Percentiles rank a stretch among this genome's conserved stretches.
These are phyloP conservation scores for Centruroides sculpturatus DNA, from an alignment of 1,140 invertebrate genomes.

Conservation along the genomic window DNA sequence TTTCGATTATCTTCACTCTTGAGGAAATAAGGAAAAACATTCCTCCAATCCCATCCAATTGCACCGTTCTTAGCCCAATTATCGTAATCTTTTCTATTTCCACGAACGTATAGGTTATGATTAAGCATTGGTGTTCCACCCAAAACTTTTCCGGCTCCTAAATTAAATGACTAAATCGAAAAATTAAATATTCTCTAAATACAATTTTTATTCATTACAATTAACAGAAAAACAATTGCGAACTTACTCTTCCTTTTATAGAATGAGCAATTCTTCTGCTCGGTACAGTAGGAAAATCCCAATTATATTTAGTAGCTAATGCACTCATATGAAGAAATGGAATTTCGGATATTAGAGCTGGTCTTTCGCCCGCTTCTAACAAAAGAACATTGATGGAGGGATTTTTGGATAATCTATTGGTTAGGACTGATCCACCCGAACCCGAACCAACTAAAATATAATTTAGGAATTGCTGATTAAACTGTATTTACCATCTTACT, in stretches of 20 bases:
- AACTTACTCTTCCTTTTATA: too few species aligned
- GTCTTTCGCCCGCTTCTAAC: constrained; percentile 45
- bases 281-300: too few species aligned
- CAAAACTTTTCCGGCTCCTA: constrained; percentile 12
- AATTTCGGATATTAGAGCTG: constrained; percentile 6
- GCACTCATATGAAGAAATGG: background rate
- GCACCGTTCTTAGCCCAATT: constrained; percentile 69
- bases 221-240: too few species aligned
- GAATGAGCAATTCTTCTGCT: too few species aligned
- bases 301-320: too few species aligned
- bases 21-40: constrained; percentile 48
- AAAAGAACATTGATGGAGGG: constrained; percentile 41
- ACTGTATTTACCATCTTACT: too few species aligned
- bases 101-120: constrained; percentile 74
- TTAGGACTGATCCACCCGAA: constrained; percentile 48
- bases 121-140: constrained; percentile 62
- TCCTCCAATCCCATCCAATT: constrained; percentile 69
- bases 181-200: too few species aligned
- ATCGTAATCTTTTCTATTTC: constrained; percentile 73
- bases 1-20: constrained; percentile 32
- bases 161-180: too few species aligned
- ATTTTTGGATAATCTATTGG: constrained; percentile 41
- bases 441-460: constrained; percentile 47
- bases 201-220: too few species aligned
- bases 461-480: too few species aligned